Percentiles rank a stretch among this genome's conserved stretches.
These are phyloP conservation scores for Parthenolecanium corni DNA, from an alignment of 2,888 invertebrate genomes.

Conservation along the genomic window DNA sequence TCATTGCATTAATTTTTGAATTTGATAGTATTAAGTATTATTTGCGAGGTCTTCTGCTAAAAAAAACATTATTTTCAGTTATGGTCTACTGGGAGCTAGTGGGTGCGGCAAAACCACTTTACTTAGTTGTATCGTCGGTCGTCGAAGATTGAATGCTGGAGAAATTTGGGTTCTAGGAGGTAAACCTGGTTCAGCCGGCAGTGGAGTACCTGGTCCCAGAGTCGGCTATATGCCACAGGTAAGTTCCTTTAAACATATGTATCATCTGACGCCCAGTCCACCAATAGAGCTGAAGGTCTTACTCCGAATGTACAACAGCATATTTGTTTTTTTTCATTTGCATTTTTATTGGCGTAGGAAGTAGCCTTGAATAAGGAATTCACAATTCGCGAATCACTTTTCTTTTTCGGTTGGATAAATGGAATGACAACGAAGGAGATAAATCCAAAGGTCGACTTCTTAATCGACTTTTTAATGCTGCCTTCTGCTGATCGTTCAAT, in stretches of 20 bases:
- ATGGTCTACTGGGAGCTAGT: conserved; percentile 77
- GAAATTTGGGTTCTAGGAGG: conserved; percentile 77
- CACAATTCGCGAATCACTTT: conserved; percentile 65
- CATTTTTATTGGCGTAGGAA: conserved; percentile 43
- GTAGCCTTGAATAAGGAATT: conserved; percentile 65
- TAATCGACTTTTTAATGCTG: conserved; percentile 51
- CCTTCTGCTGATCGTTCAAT: conserved; percentile 51
- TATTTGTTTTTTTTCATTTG: too few relatives aligned
- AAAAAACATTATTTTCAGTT: too few relatives aligned
- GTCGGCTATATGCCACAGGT: conserved; percentile 86
- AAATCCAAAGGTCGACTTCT: conserved; percentile 57
- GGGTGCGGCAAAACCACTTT: conserved; percentile 86
- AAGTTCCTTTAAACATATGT: conserved; percentile 33
- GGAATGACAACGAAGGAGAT: conserved; percentile 58
- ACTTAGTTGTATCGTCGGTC: conserved; percentile 72
- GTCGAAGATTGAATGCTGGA: conserved; percentile 65
- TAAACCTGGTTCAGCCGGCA: conserved; percentile 66
- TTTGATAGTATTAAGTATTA: too few relatives aligned
- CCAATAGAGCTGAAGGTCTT: too few relatives aligned
- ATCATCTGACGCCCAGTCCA: background rate
- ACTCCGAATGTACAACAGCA: too few relatives aligned
- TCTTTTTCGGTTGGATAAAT: conserved; percentile 73
- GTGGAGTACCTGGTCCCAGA: conserved; percentile 77
- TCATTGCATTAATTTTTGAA: too few relatives aligned
- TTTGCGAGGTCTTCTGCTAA: too few relatives aligned